phyloP scores from a whole-genome alignment of 1,140 invertebrate species.

The Bombyx mandarina region DNA sequence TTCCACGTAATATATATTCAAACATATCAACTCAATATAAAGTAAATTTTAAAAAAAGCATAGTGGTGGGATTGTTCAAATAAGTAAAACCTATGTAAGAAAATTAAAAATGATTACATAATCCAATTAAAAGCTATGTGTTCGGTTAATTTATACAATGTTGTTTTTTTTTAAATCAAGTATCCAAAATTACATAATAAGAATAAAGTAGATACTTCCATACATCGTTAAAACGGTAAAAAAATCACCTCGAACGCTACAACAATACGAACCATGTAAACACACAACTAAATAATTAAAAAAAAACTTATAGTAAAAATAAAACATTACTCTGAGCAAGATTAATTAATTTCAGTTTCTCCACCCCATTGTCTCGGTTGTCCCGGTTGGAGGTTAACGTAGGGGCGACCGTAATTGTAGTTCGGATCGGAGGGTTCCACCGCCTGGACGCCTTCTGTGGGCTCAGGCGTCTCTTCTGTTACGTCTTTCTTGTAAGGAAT shows the following conservation, averaged over 20 bases:
- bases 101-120: no score
- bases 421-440: slow-evolving; percentile 20
- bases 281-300: background rate
- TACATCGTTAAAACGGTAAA: background rate
- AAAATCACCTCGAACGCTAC: background rate
- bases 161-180: background rate
- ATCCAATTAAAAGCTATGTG: no score
- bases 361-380: slow-evolving; percentile 34
- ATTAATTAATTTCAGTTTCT: slow-evolving; percentile 61
- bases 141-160: no score
- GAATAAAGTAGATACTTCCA: background rate
- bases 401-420: slow-evolving; percentile 26
- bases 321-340: background rate
- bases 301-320: background rate
- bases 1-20: no score
- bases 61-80: slow-evolving; percentile 1
- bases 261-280: background rate
- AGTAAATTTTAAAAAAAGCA: no score
- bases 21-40: no score
- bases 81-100: background rate
- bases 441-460: slow-evolving; percentile 36
- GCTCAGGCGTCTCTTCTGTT: slow-evolving; percentile 49
- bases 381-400: slow-evolving; percentile 10
- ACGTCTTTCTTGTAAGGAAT: slow-evolving; percentile 62
- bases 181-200: background rate